Percentiles rank a stretch among this genome's conserved stretches.
These are phyloP conservation scores for Diorhabda elongata DNA, from an alignment of 1,140 invertebrate species.

Conservation along the genomic window DNA sequence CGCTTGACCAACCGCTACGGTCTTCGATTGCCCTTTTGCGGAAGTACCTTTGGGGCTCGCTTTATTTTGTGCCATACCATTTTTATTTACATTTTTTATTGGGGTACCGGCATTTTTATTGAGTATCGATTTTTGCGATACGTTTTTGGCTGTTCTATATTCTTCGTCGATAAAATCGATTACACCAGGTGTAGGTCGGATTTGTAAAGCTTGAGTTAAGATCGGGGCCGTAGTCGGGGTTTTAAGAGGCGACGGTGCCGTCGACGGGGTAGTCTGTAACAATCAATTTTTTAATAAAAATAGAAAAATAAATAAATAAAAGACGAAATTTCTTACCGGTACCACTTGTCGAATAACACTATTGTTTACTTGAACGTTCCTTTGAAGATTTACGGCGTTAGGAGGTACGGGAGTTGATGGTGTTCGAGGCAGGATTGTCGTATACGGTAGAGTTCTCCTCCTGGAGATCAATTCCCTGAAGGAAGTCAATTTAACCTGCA, in stretches of 20 bases:
- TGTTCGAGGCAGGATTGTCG: neutral
- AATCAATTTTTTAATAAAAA: neutral
- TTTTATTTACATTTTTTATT: conserved; percentile 18
- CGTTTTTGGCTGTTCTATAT: conserved; percentile 40
- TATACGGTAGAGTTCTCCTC: too few relatives aligned
- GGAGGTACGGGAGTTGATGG: conserved; percentile 7
- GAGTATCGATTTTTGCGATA: neutral
- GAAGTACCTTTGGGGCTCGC: neutral
- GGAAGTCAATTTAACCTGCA: conserved; percentile 59
- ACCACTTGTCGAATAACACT: conserved; percentile 11
- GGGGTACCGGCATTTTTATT: conserved; percentile 4
- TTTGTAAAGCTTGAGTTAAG: conserved; percentile 20
- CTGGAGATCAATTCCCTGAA: neutral
- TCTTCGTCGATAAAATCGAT: conserved; percentile 61
- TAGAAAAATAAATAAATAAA: too few relatives aligned
- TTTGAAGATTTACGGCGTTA: neutral
- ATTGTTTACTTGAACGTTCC: conserved; percentile 7
- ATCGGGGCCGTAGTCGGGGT: conserved; percentile 12
- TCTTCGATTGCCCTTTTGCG: conserved; percentile 6
- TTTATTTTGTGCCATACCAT: conserved; percentile 8
- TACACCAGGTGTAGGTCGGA: conserved; percentile 6
- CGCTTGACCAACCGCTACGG: neutral
- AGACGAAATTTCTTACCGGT: neutral
- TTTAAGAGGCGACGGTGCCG: neutral
- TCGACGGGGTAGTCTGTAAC: neutral